Evolutionary conservation across 1,140 invertebrate species (phyloP).

Genomic region (Choristoneura fumiferana): DNA sequence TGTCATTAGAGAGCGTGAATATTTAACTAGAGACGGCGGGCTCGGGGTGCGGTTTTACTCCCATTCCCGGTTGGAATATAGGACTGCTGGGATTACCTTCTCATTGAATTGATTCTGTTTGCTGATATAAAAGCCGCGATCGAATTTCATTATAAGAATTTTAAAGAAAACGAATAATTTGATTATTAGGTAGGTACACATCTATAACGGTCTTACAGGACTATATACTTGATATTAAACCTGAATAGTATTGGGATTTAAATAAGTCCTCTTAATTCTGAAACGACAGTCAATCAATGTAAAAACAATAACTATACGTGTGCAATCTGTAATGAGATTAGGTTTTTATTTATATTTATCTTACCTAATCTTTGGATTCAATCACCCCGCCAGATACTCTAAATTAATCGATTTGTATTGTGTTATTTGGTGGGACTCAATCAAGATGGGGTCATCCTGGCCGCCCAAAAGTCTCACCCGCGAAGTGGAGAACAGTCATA

Average conservation of each 20-base stretch:
- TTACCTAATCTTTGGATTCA: too few relatives aligned
- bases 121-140: conserved; percentile 37
- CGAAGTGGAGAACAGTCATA: conserved; percentile 79
- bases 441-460: conserved; percentile 54
- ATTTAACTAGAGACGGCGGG: conserved; percentile 59
- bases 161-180: not conserved
- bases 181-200: too few relatives aligned
- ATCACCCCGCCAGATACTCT: too few relatives aligned
- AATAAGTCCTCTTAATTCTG: too few relatives aligned
- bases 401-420: too few relatives aligned
- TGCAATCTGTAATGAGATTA: too few relatives aligned
- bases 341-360: too few relatives aligned
- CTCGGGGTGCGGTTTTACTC: conserved; percentile 38
- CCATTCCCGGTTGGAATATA: conserved; percentile 38
- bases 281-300: too few relatives aligned
- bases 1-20: conserved; percentile 70
- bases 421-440: conserved; percentile 22
- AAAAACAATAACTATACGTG: too few relatives aligned
- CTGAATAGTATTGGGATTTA: too few relatives aligned
- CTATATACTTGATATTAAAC: too few relatives aligned
- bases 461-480: conserved; percentile 70
- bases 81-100: conserved; percentile 49
- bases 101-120: conserved; percentile 58
- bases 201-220: too few relatives aligned
- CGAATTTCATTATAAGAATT: conserved; percentile 29